Base-by-base conservation (phyloP, 2,888 invertebrate genomes). In the Trichacis sp. region DNA sequence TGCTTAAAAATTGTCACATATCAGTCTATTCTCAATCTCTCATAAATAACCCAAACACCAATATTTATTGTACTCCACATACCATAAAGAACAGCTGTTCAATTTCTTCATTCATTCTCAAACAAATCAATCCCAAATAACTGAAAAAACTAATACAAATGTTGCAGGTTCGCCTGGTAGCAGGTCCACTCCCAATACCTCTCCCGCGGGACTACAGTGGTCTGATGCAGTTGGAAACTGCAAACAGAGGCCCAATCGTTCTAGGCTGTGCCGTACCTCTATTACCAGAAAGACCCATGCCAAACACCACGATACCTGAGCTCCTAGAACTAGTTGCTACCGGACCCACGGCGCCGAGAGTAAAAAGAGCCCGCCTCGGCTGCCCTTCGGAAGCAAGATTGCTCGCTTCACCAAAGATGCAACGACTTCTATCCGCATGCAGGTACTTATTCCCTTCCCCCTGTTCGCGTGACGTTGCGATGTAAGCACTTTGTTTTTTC, bases 191-290 rank as follows among this genome's bases (percentile, higher is more conserved):
- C 54, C 83, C 83, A 17, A 75, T 83, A 58, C 83, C 83, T 24
- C 65, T 82, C 54, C 83, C 83, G 6, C 73, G 81, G 47, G 82
- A 83, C 72, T 87, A 87, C 72, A 85, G 85, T 43, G 87, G 87
- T 71, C 81, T 87, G 65, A 86, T 82, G 82, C 82, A 82, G 49
- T 68, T 82, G 43, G 82, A 82, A 58, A 74, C 77, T 56, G 81
- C 81, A 17, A 82, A 80, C 0, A 76, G 79, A 50, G 82, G 82
- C 9, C 82, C 82, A 8, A 86, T 87, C 46, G 85, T 87, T n/a
- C 74, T 87, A 57, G 86, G 86, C 12, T 86, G 87, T 69, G 86
- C 86, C 4, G 82, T 86, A 53, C 82, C 82, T 5, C 58, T 82
- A 58, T 67, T 82, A 69, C 82, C 81, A 11, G 82, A 82, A 58